These are phyloP conservation scores for Drosophila carrolli DNA, from an alignment of 1,140 invertebrate species.

Conservation along the genomic window DNA sequence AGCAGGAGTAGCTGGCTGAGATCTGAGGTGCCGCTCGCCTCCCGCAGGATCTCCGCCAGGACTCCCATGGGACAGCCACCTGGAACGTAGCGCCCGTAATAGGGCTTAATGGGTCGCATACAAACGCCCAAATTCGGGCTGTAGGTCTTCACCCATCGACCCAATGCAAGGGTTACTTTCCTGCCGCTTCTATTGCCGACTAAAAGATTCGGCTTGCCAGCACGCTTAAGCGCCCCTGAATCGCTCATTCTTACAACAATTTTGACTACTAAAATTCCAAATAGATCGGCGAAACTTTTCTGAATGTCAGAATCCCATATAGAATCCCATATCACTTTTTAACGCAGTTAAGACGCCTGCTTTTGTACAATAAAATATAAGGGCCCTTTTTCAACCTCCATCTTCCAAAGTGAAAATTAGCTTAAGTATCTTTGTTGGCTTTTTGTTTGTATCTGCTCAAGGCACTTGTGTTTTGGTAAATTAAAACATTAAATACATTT, in stretches of 20 bases:
- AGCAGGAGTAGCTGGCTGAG: slow-evolving; percentile 30
- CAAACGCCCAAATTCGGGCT: neutral
- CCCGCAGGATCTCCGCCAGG: slow-evolving; percentile 12
- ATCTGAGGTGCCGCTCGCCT: slow-evolving; percentile 9
- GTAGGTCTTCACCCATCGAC: slow-evolving; percentile 30
- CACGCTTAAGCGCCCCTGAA: neutral
- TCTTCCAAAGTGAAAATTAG: too few relatives aligned
- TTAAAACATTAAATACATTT: too few relatives aligned
- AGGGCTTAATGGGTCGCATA: slow-evolving; percentile 16
- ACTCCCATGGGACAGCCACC: neutral
- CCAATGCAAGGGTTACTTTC: neutral
- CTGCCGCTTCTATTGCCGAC: neutral
- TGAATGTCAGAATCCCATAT: neutral
- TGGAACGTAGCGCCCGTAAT: neutral
- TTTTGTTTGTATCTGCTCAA: too few relatives aligned
- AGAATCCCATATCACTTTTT: too few relatives aligned
- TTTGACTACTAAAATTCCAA: neutral
- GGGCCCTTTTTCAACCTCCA: too few relatives aligned
- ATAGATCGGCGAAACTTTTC: neutral
- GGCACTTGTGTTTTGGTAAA: too few relatives aligned
- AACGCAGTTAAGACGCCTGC: too few relatives aligned
- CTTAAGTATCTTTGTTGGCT: too few relatives aligned
- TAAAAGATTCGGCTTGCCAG: neutral
- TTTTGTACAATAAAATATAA: too few relatives aligned
- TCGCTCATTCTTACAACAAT: slow-evolving; percentile 1